Base-by-base conservation (phyloP, 2,113 vertebrate species). In the Cryptotis parvus region DNA sequence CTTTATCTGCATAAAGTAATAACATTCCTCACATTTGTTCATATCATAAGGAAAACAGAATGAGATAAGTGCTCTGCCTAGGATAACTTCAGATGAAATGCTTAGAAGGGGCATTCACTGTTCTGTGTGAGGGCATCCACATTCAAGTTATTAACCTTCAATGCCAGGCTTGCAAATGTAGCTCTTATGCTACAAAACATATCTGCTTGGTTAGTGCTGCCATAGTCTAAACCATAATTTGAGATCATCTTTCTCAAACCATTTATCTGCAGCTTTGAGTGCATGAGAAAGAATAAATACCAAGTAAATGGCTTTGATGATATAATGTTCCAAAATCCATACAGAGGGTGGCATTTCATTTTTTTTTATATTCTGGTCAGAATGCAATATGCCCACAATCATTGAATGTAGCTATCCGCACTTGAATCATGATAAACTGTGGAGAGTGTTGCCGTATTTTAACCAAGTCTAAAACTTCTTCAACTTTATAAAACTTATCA, bases 11-110 rank as follows among this genome's bases (percentile, higher is more conserved):
- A 66, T 58, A 75, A 73, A 58, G 39, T n/a, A 76, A n/a, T 61
- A 87, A 41, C 37, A 58, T 86, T 5, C 29, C 41, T 83, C 45
- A 61, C 33, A 70, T 68, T n/a, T 72, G 20, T 69, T 41, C 22
- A 24, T 39, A 92, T 80, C 77, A 82, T 84, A 77, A 91, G 70
- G 66, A 55, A 84, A 45, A 3, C 70, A 12, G n/a, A 39, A 29
- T 65, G 49, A 73, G 31, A 80, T 22, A 89, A n/a, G 68, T 77
- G 55, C 22, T 82, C 70, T 79, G 43, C 14, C 14, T 88, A 82
- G 73, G 27, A 85, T 66, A 63, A 58, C 69, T 45, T 91, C 73
- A 89, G 66, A 91, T 72, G 11, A 89, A 94, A 87, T 68, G 29
- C 24, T 91, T 70, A 27, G 16, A 87, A 75, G 63, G 41, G 41